Base-by-base conservation (phyloP, 2,888 invertebrate species). In the Drosophila mimetica region DNA sequence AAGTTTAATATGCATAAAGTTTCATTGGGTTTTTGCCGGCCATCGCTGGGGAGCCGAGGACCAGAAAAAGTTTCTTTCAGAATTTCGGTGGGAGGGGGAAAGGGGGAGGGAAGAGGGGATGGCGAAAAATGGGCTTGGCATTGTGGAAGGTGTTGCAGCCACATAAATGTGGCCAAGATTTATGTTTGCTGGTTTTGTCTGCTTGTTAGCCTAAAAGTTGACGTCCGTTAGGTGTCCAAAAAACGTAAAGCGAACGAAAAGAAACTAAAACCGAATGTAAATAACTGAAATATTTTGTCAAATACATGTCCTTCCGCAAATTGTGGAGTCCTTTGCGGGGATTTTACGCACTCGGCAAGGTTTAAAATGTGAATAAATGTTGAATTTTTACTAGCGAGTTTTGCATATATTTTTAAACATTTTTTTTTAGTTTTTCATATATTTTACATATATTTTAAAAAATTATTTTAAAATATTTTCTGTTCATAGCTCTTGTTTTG, bases 1-100 rank as follows among this genome's bases (percentile, higher is more conserved):
- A 86, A 86, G 85, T 85, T 87, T 85, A 85, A 85, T 85, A 85
- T 87, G 86, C 86, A 85, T 79, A 82, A 87, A 85, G 86, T 85
- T 84, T 80, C 84, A 77, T 86, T 82, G 71, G 78, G 73, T 75
- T 83, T 77, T 77, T 46, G 60, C 67, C 39, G 55, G 66, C 67
- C 55, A 55, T 55, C 69, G 59, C 69, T 70, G 32, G 30, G 57
- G 70, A 69, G 37, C 41, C 47, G 54, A 18, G 48, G 18, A 42
- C 34, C 47, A 36, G n/a, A 48, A 71, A 59, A 46, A 50, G 48
- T 46, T 30, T 9, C 14, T 14, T 28, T 25, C 42, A 16, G 44
- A 22, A 16, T 42, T 41, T n/a, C n/a, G n/a, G n/a, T n/a, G n/a
- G n/a, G n/a, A n/a, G n/a, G n/a, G n/a, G n/a, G n/a, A n/a, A n/a